phyloP scores from a whole-genome alignment of 2,888 invertebrate species.

The Rhimphoctona megacephalus region DNA sequence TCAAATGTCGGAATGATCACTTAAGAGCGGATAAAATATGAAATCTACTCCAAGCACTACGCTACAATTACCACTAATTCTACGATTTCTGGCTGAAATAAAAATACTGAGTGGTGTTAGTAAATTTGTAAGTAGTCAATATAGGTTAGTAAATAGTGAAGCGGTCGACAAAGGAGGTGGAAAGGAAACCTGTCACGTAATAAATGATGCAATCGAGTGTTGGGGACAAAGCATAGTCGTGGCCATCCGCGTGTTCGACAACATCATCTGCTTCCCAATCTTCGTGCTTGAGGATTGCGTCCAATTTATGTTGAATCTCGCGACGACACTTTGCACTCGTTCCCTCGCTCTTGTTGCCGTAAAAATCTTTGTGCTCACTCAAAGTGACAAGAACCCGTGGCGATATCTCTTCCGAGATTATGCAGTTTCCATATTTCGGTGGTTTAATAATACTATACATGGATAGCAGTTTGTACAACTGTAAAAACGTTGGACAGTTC shows the following conservation, averaged over 20 bases:
- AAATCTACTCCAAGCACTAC: background rate
- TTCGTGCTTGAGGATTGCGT: constrained; percentile 8
- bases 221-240: constrained; percentile 53
- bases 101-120: background rate
- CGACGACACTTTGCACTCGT: constrained; percentile 6
- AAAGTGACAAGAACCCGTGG: constrained; percentile 39
- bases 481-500: background rate
- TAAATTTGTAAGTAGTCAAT: background rate
- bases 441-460: background rate
- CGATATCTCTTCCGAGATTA: too few relatives aligned
- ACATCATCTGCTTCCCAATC: constrained; percentile 61
- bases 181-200: constrained; percentile 60
- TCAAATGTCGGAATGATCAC: background rate
- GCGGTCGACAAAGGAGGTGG: background rate
- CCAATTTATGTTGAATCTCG: constrained; percentile 10
- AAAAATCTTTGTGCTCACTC: constrained; percentile 52
- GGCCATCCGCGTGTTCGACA: constrained; percentile 24
- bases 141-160: background rate
- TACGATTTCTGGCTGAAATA: background rate
- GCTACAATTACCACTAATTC: background rate
- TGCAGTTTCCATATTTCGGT: background rate
- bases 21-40: background rate
- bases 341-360: constrained; percentile 33
- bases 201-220: constrained; percentile 61
- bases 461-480: background rate